Base-by-base conservation (phyloP, 2,888 invertebrate genomes). In the Notodonta dromedarius region DNA sequence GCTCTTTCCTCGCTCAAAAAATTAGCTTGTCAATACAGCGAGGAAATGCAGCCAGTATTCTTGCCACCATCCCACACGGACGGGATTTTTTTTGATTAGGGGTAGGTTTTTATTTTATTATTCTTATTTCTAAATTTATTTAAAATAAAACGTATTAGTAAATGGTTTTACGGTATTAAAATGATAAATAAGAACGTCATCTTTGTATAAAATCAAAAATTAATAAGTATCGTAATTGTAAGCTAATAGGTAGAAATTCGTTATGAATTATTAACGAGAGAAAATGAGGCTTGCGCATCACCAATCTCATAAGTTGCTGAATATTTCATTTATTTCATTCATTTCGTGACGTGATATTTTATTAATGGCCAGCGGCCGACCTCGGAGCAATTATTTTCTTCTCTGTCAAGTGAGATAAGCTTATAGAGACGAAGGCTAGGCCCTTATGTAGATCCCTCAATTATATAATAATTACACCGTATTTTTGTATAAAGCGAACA, bases 311-410 rank as follows among this genome's bases (percentile, higher is more conserved):
- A 63, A 55, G 35, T 60, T 48, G 46, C 44, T 65, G 50, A 66
- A 63, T 67, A 61, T 63, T 65, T 62, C 39, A 69, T 61, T 62
- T 67, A 61, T 63, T 65, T 62, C 39, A 69, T 61, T 62, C 48
- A 60, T 51, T 24, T 24, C 60, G 39, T 58, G 62, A 60, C 53
- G 53, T 14, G n/a, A 51, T 56, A 52, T 66, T 68, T 62, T 57
- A 64, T 63, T 61, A 60, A 63, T 61, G 56, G 50, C 51, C 40
- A 56, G 39, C 57, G 42, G 16, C 42, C 14, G 40, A 62, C 61
- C 61, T 57, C 24, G 57, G 12, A 54, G 35, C 62, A 54, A 70
- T 63, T 61, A 63, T 60, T 65, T 65, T 63, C 58, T 50, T 13
- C 56, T 61, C 48, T 40, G 9, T 40, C 40, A 60, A 65, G 57